phyloP scores from a whole-genome alignment of 2,888 invertebrate genomes.

The Gandaritis pyraliata region DNA sequence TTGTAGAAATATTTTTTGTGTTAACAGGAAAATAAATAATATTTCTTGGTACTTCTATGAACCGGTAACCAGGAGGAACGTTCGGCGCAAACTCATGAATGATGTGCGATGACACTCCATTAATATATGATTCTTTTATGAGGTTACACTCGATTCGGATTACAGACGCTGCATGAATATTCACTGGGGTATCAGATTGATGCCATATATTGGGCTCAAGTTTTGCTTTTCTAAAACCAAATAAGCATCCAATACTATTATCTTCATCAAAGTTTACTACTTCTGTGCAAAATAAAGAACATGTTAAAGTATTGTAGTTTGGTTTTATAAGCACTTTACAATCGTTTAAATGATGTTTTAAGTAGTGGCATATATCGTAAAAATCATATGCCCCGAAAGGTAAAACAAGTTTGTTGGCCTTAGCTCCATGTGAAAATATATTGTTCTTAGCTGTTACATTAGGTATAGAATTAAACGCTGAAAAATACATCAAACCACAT shows the following conservation, averaged over 20 bases:
- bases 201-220: conserved; percentile 20
- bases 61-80: conserved; percentile 8
- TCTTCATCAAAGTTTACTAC: neutral
- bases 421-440: neutral
- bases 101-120: conserved; percentile 1
- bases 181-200: conserved; percentile 8
- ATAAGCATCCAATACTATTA: neutral
- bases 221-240: conserved; percentile 11
- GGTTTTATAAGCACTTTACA: neutral
- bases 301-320: conserved; percentile 11
- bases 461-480: conserved; percentile 2
- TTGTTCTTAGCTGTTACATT: conserved; percentile 7
- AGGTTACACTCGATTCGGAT: conserved; percentile 24
- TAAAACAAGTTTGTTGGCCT: neutral
- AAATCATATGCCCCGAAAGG: conserved; percentile 2
- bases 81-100: conserved; percentile 7
- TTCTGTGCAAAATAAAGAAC: neutral
- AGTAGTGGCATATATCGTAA: neutral
- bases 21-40: neutral
- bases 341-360: neutral
- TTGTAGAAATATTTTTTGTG: neutral
- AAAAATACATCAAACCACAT: conserved; percentile 9
- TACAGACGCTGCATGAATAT: conserved; percentile 11
- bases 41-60: conserved; percentile 9
- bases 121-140: conserved; percentile 11